Base-by-base conservation (phyloP, 2,888 invertebrate species). In the Himalopsyche anomala region DNA sequence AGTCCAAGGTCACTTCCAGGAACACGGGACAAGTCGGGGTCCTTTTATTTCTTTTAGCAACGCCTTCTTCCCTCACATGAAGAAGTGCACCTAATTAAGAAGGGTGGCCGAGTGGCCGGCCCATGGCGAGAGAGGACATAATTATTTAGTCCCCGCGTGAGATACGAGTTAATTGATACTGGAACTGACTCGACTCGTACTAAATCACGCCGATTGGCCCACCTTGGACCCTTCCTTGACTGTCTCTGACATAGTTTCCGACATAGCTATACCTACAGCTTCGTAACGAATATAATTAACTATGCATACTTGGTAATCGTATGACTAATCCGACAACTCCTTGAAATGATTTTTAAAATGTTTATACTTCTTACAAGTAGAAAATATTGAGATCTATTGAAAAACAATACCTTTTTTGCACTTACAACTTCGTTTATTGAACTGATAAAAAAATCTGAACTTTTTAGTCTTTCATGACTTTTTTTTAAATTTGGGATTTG, bases 61-160 rank as follows among this genome's bases (percentile, higher is more conserved):
- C 81, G 82, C 82, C 84, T 82, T 62, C 81, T 62, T 80, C 83
- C 17, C 81, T 28, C 82, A 56, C 56, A 79, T 40, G 85, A 74
- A 36, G 74, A 36, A 55, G 85, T 36, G 74, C 85, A 80, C 86
- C 86, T 84, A 81, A 84, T 84, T 84, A 84, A 84, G 84, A 79
- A 86, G 87, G 74, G 85, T 74, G 36, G 54, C 86, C 86, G 86
- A 84, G 85, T 54, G 36, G 54, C 86, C 86, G 86, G 85, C 81
- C 85, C 62, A 74, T 80, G 85, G 87, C 86, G 86, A 87, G 86
- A 84, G 86, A 84, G 88, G 87, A 87, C 88, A 88, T 88, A 88
- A 88, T 88, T 88, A 88, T 88, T 88, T 88, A 83, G 86, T 80
- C 87, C 85, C 86, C 87, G 85, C 84, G 88, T 86, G 87, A 87